Evolutionary conservation across 2,797 vertebrate genomes (phyloP), one percentile per base, ranked within the genome.

Genomic region (Helarctos malayanus): DNA sequence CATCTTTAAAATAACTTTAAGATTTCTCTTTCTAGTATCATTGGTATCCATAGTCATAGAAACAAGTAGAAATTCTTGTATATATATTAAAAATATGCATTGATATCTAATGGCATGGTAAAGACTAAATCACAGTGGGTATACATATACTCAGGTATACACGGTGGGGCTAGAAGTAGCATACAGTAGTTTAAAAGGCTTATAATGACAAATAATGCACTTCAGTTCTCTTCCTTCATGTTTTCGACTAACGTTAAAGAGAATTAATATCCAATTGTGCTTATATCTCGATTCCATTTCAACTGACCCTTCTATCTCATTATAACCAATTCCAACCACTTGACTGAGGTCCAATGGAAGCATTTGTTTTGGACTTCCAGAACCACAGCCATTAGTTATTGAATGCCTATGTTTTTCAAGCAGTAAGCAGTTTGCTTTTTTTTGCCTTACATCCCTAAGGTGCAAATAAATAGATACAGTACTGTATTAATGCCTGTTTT

Each of bases 401-500:
- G 88, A 69, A 96, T 32, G 47, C 86, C 68, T 97, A 87, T 75
- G 97, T 95, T 98, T 98, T 98, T 98, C 96, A 98, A 85, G 96
- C 94, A 97, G 96, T 97, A 98, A 98, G 98, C 96, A 98, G 96
- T 98, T 98, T 94, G 91, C 95, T 97, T 94, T 71, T 71, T 69
- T 73, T 41, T 95, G 96, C 69, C 83, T 98, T 87, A 52, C 68
- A 90, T 98, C 97, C 97, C 98, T 92, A 97, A 97, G 97, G 97
- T 98, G 97, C 94, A 96, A 98, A 98, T 98, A 98, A 98, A 98
- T 95, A 98, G 98, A 98, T 98, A 56, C 71, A 54, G 47, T 65
- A 95, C 91, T 95, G 95, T 96, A 98, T 98, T 98, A 98, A 97
- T 97, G 94, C 97, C 95, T 98, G 95, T 97, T 98, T 97, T 95